Evolutionary conservation across 2,797 vertebrate species (phyloP).

Genomic region (Carapus acus): DNA sequence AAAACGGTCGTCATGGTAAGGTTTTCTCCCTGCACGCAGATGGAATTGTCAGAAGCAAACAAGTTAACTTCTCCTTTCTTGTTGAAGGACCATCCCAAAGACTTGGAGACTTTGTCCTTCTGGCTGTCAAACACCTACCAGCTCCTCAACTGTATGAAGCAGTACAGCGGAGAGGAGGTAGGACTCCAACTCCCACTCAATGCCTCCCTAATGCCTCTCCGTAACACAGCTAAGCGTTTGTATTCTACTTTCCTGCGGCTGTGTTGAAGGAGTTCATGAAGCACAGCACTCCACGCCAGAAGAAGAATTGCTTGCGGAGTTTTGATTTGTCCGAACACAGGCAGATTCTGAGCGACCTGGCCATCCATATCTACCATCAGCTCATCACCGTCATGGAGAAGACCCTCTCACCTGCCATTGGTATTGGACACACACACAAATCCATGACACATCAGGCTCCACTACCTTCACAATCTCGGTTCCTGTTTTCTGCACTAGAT

Average conservation of each 20-base stretch:
- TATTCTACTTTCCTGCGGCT: conserved; percentile 7
- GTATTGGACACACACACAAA: conserved; percentile 62
- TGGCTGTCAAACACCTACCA: conserved; percentile 92
- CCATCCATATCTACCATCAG: conserved; percentile 90
- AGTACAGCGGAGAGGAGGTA: conserved; percentile 98
- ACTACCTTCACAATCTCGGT: too few species aligned
- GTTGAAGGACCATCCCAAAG: conserved; percentile 81
- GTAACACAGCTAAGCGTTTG: not conserved
- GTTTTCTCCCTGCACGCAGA: not conserved
- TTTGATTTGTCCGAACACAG: conserved; percentile 95
- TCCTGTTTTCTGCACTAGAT: too few species aligned
- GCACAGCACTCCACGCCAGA: conserved; percentile 82
- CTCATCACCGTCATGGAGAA: conserved; percentile 86
- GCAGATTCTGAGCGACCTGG: conserved; percentile 93
- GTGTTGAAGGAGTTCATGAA: conserved; percentile 86
- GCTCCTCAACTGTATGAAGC: conserved; percentile 95
- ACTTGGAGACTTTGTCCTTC: conserved; percentile 89
- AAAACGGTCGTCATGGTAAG: conserved; percentile 86
- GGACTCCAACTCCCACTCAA: not conserved
- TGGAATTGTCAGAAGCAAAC: too few species aligned
- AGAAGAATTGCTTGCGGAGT: conserved; percentile 88
- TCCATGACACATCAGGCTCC: too few species aligned
- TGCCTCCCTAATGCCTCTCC: not conserved
- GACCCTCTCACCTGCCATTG: conserved; percentile 82
- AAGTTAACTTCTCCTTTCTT: conserved; percentile 11